Conservation (phyloP, 2,888 invertebrate genomes). For the Orchesellides sinensis region DNA sequence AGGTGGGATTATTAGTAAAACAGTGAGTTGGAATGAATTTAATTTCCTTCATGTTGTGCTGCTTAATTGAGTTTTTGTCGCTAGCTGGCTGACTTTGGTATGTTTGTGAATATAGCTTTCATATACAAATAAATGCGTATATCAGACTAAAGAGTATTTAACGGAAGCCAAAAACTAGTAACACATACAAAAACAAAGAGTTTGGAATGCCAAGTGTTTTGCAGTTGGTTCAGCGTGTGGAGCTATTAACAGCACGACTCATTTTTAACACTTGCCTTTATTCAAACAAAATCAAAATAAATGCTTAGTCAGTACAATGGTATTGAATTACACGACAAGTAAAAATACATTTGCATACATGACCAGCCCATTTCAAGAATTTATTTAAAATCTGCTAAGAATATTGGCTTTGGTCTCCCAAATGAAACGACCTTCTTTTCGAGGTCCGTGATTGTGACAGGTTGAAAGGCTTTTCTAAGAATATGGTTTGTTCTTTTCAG, state of each 20-base stretch:
- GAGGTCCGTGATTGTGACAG: background rate
- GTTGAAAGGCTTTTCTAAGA: background rate
- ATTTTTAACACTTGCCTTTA: slow-evolving; percentile 1
- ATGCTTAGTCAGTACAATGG: background rate
- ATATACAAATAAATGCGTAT: too few relatives aligned
- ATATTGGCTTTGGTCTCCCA: background rate
- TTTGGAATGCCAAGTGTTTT: too few relatives aligned
- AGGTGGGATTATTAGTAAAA: slow-evolving; percentile 68
- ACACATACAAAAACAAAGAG: background rate
- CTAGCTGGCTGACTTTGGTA: slow-evolving; percentile 42
- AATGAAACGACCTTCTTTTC: slow-evolving; percentile 6
- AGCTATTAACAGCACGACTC: background rate
- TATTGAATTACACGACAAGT: background rate
- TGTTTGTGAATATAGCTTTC: slow-evolving; percentile 8
- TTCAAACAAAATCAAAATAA: background rate
- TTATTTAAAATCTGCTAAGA: background rate
- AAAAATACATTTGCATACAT: slow-evolving; percentile 9
- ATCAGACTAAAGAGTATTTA: background rate
- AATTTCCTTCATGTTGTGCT: slow-evolving; percentile 64
- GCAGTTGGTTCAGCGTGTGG: background rate
- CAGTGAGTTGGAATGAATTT: slow-evolving; percentile 65
- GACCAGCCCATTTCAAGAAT: slow-evolving; percentile 6
- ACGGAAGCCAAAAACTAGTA: background rate
- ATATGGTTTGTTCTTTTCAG: background rate
- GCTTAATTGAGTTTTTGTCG: slow-evolving; percentile 67